Evolutionary conservation across 1,140 invertebrate genomes (phyloP).

Genomic region (Drosophila pallidifrons): DNA sequence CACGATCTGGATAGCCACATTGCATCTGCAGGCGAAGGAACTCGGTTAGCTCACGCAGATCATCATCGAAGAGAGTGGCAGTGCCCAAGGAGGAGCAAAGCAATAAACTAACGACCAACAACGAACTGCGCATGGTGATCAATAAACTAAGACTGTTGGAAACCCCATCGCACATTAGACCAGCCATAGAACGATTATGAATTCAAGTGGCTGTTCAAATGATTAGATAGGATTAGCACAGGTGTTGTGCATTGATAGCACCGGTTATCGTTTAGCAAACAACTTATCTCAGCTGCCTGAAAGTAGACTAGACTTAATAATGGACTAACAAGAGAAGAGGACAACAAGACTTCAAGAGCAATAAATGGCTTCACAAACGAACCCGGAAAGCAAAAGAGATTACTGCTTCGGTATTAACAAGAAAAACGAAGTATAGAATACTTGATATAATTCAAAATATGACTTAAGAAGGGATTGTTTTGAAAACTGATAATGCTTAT

Average conservation of each 20-base stretch:
- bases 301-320: slow-evolving; percentile 20
- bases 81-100: slow-evolving; percentile 53
- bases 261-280: neutral
- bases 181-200: slow-evolving; percentile 28
- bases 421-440: no score
- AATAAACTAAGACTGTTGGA: slow-evolving; percentile 30
- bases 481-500: no score
- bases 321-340: neutral
- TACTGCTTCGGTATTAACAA: no score
- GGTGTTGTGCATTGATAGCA: slow-evolving; percentile 27
- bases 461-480: no score
- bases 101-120: slow-evolving; percentile 38
- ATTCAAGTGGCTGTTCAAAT: slow-evolving; percentile 17
- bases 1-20: slow-evolving; percentile 68
- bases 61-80: slow-evolving; percentile 69
- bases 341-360: neutral
- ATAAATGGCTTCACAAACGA: neutral
- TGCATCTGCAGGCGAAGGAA: slow-evolving; percentile 76
- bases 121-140: slow-evolving; percentile 53
- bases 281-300: slow-evolving; percentile 10
- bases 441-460: no score
- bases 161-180: neutral
- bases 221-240: slow-evolving; percentile 50
- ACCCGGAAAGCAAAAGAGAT: no score
- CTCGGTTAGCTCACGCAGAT: slow-evolving; percentile 73